Evolutionary conservation across 2,113 vertebrate species (phyloP), one percentile per base, ranked within the genome.

Genomic region (Petrocephalus zakoni): DNA sequence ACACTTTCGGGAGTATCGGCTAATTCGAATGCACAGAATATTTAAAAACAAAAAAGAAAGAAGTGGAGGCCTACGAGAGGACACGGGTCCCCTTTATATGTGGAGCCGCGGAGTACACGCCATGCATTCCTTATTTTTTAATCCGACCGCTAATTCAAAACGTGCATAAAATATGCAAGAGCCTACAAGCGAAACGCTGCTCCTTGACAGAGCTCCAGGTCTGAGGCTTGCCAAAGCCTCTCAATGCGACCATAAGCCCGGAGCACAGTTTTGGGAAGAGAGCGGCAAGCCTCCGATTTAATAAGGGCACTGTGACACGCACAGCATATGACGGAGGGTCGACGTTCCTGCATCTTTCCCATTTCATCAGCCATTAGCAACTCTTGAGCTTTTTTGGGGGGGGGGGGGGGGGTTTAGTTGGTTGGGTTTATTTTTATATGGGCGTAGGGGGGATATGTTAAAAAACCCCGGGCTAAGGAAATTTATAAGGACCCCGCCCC

Each of bases 111-210:
- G 46, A 86, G 85, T 87, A 88, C 87, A 85, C 89, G 82, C 72
- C 61, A 81, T 78, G 88, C 90, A 90, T 91, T 84, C 58, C 89
- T 89, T 87, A 89, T 89, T 58, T 86, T 53, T 86, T 84, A 89
- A 88, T 86, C 85, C 88, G 84, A 88, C 89, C 90, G 46, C 86
- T 88, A 87, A 90, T 90, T 88, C 86, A 86, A 82, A 86, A 82
- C 64, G 82, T 56, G 89, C 83, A 78, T 88, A 88, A 90, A 92
- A 91, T 89, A 85, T 88, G 91, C 87, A 68, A 90, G 58, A 89
- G 49, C 88, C 83, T 37, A 89, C 64, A n/a, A 86, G 46, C 8
- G 64, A 86, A 89, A 86, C 34, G n/a, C 49, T 55, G 84, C 84
- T 64, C 75, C 82, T 78, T 89, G 88, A 86, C 88, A 75, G 86